phyloP scores from a whole-genome alignment of 92 coral and sea anemone genomes.

The Muricea muricata region DNA sequence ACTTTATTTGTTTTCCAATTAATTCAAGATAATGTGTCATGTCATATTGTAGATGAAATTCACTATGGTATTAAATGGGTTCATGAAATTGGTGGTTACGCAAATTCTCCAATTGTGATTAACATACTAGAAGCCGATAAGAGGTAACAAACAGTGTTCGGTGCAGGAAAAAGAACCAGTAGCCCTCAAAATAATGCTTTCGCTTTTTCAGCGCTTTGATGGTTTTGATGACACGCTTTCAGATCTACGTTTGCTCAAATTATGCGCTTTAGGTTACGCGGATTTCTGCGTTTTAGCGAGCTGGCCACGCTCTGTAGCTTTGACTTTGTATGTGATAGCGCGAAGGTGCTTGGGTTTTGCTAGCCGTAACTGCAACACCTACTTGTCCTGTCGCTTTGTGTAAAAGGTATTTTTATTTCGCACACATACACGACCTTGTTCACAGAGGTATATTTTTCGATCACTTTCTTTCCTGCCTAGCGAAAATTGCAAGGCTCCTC shows the following conservation, averaged over 20 bases:
- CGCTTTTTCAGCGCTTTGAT: slow-evolving; percentile 25
- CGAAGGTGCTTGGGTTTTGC: slow-evolving; percentile 53
- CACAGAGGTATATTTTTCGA: no score
- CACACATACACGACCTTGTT: no score
- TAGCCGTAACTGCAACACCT: not conserved
- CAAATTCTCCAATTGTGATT: not conserved
- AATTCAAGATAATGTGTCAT: slow-evolving; percentile 37
- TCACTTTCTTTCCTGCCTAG: no score
- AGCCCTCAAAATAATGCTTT: slow-evolving; percentile 46
- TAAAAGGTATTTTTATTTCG: not conserved
- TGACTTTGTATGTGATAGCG: slow-evolving; percentile 43
- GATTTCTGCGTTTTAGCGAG: slow-evolving; percentile 31
- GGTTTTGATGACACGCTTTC: slow-evolving; percentile 35
- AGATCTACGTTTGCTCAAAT: slow-evolving; percentile 27
- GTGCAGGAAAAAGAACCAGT: slow-evolving; percentile 61
- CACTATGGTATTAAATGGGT: slow-evolving; percentile 53
- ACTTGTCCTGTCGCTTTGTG: slow-evolving; percentile 12
- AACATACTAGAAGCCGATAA: slow-evolving; percentile 44
- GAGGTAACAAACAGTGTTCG: slow-evolving; percentile 43
- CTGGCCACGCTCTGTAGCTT: not conserved
- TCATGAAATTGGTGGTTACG: slow-evolving; percentile 38
- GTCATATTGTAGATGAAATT: slow-evolving; percentile 35
- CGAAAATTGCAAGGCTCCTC: no score
- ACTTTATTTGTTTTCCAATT: not conserved
- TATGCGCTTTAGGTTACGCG: slow-evolving; percentile 20